Base-by-base conservation (phyloP, 1,140 invertebrate genomes). In the Neodiprion fabricii region DNA sequence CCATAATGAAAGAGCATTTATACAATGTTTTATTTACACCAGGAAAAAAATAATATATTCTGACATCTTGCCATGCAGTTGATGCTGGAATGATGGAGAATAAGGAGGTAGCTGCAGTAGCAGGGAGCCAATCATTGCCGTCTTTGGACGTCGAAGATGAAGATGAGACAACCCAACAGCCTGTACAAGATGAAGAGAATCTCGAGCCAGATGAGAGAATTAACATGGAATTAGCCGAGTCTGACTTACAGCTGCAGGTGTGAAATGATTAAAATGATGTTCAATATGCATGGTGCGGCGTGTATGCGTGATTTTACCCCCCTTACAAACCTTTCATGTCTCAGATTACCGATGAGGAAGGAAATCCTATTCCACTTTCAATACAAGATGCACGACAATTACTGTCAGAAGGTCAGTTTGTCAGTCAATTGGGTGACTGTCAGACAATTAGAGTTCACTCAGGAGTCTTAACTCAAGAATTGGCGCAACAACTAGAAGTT, bases 301-400 rank as follows among this genome's bases (percentile, higher is more conserved):
- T 40, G 28, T 40, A 5, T 40, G 28, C 5, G 28, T 70, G 48
- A 66, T 74, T 74, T 28, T 72, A 70, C 48, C 40, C 72, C 14
- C 50, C 74, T 17, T 73, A 40, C 28, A 5, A 1, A 40, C 4
- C 28, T 40, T 40, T 40, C 28, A 40, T 67, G 65, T 82, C 79
- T 14, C 83, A 93, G 89, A 90, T 94, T 47, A 91, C 91, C 5
- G 93, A 93, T 85, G 90, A 91, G 76, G 89, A 92, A 71, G 93
- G 93, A 12, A 93, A 93, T 84, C 90, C 92, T 9, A 88, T 94
- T 48, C 92, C 91, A 72, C 89, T 94, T 75, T 92, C 92, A 0
- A 91, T 92, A 77, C 90, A 91, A 79, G 92, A 94, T 81, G 92
- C 92, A 9, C 84, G 88, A 73, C 87, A 89, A 50, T 82, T 91